Evolutionary conservation across 1,140 invertebrate genomes (phyloP), one percentile per base, ranked within the genome.

Genomic region (Cephus cinctus): DNA sequence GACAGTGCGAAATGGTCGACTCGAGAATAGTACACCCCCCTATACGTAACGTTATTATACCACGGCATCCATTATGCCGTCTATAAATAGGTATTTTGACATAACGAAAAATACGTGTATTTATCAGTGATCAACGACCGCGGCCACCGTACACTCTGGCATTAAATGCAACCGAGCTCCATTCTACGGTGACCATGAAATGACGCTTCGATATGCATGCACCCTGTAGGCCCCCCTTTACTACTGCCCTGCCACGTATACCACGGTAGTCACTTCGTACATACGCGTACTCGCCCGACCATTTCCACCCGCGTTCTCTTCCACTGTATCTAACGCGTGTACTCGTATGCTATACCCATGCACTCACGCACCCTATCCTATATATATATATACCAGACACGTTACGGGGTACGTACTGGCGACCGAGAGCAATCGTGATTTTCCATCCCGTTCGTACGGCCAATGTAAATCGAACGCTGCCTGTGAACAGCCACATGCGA

Each of bases 401-500:
- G 35, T 51, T 14, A 47, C 36, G 23, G 6, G 16, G 4, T 38
- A 21, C 31, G 11, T 25, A 15, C 23, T 14, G 30, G 42, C 38
- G 44, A 40, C 46, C 50, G n/a, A 32, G 31, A 54, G 53, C 63
- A 61, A 64, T 61, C 57, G 60, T 68, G 61, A 69, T 68, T 69
- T 69, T 67, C 60, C 56, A 50, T 71, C 57, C 56, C 59, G 53
- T 55, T 54, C 58, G 43, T 38, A 52, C 56, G 66, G 52, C 42
- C 57, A 69, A 64, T 66, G 55, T 70, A 69, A 71, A 73, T 62
- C 56, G 51, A 58, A 55, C 52, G 54, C 59, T 52, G 63, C 69
- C 66, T 71, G 70, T 64, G 71, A 71, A 59, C 62, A 47, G 48
- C 65, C 71, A 73, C 63, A 71, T 71, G 70, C 62, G 62, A 67